Evolutionary conservation across 2,888 invertebrate species (phyloP).

Genomic region (Sinodicranocentrus sp.): DNA sequence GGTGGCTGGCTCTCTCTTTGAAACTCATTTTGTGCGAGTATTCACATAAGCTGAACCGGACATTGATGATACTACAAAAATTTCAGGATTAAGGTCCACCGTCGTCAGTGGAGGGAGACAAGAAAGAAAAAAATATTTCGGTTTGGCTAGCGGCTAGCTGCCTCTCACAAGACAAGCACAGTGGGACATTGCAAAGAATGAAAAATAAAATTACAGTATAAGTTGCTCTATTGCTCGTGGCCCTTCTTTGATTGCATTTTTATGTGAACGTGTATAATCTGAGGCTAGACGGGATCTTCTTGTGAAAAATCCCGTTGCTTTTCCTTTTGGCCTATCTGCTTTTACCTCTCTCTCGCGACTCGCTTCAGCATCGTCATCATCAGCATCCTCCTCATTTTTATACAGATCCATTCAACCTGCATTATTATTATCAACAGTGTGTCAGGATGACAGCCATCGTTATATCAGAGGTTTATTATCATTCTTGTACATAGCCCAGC

Average conservation of each 20-base stretch:
- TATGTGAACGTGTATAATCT: background rate
- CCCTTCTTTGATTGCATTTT: slow-evolving; percentile 10
- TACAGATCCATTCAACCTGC: slow-evolving; percentile 26
- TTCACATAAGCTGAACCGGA: background rate
- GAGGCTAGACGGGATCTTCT: background rate
- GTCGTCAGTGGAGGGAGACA: background rate
- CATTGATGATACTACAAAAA: no score
- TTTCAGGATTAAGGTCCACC: background rate
- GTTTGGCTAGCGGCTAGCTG: background rate
- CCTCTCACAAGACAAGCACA: background rate
- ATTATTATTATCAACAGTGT: slow-evolving; percentile 48
- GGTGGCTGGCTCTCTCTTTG: slow-evolving; percentile 8
- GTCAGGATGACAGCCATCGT: slow-evolving; percentile 61
- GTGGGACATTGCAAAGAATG: slow-evolving; percentile 9
- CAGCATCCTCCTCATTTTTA: slow-evolving; percentile 4
- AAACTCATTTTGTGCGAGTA: background rate
- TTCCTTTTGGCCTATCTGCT: slow-evolving; percentile 30
- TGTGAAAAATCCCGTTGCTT: slow-evolving; percentile 55
- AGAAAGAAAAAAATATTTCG: background rate
- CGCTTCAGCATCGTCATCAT: slow-evolving; percentile 12
- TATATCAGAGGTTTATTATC: slow-evolving; percentile 57
- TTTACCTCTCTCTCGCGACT: background rate
- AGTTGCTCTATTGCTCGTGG: slow-evolving; percentile 14
- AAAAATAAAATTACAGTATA: slow-evolving; percentile 6
- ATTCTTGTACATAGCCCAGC: slow-evolving; percentile 30